A percentile compares a stretch with the other conserved stretches of the same genome.
Evolutionary conservation across 2,797 vertebrate species (phyloP).

Genomic region (Eremophila alpestris): DNA sequence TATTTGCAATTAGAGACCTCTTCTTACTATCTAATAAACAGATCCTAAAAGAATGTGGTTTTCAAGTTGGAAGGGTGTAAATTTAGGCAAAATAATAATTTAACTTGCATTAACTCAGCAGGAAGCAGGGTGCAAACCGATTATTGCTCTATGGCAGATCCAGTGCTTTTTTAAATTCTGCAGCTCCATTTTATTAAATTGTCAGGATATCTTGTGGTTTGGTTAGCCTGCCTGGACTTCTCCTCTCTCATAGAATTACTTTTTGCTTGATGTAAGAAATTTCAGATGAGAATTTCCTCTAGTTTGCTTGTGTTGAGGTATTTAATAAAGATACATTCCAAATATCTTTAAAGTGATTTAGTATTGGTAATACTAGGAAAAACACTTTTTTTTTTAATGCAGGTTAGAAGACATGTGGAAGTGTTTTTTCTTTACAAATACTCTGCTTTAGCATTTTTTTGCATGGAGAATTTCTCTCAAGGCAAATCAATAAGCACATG

Average conservation of each 20-base stretch:
- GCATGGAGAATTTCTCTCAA: constrained; percentile 2
- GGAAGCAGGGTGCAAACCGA: constrained; percentile 64
- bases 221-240: neutral
- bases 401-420: neutral
- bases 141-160: constrained; percentile 65
- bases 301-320: neutral
- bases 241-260: neutral
- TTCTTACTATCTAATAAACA: constrained; percentile 52
- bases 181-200: constrained; percentile 61
- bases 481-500: neutral
- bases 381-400: neutral
- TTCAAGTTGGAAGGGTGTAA: constrained; percentile 58
- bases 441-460: neutral
- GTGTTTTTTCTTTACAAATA: neutral
- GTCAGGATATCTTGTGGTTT: constrained; percentile 32
- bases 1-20: constrained; percentile 44
- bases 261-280: neutral
- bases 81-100: constrained; percentile 78
- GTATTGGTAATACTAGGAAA: neutral
- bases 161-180: constrained; percentile 52
- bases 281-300: neutral
- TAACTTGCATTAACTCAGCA: constrained; percentile 73
- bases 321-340: neutral
- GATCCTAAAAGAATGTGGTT: constrained; percentile 53
- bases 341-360: neutral